Evolutionary conservation across 1,140 invertebrate species (phyloP), one percentile per base, ranked within the genome.

Genomic region (Meloidogyne floridensis): DNA sequence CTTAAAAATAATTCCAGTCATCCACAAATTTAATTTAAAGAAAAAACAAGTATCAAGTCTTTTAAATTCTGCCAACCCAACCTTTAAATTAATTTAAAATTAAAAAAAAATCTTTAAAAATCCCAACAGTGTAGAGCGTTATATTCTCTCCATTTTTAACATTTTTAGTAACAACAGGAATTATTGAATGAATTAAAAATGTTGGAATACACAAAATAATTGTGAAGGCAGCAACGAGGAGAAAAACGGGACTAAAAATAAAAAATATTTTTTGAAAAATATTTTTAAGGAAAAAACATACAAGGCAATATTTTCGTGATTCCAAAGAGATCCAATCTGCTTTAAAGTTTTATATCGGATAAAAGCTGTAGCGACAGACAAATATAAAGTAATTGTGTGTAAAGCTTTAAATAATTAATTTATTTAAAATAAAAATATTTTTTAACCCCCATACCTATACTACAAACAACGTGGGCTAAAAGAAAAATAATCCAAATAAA

Each of bases 271-370:
- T 47, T 72, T 70, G 1, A 43, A 72, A 9, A 43, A 75, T 81
- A 84, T 43, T 5, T 13, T 72, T 47, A 79, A 11, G 59, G 2
- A 47, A 42, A 18, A 15, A 20, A 84, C 77, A 87, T 78, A 87
- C 86, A 78, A 76, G 10, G 86, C 86, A 2, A 84, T 75, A 43
- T 82, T 86, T 47, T 76, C 75, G n/a, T 85, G 85, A 54, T 86
- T 86, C 87, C 85, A 88, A 75, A 88, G 82, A 15, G 71, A 80
- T 43, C 86, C 81, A 15, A 87, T 56, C 20, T 78, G 86, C 10
- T 87, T 86, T 47, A 87, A 43, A 42, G 83, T 86, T 77, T 87
- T 87, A 75, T 87, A 88, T 1, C 86, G 85, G 47, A 87, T 88
- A 56, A 78, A 88, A 11, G 86, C 86, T 11, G 84, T 87, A n/a